A percentile compares a stretch with the other conserved stretches of the same genome.
Evolutionary conservation across 2,113 vertebrate genomes (phyloP).

Genomic region (Hippoglossus stenolepis): DNA sequence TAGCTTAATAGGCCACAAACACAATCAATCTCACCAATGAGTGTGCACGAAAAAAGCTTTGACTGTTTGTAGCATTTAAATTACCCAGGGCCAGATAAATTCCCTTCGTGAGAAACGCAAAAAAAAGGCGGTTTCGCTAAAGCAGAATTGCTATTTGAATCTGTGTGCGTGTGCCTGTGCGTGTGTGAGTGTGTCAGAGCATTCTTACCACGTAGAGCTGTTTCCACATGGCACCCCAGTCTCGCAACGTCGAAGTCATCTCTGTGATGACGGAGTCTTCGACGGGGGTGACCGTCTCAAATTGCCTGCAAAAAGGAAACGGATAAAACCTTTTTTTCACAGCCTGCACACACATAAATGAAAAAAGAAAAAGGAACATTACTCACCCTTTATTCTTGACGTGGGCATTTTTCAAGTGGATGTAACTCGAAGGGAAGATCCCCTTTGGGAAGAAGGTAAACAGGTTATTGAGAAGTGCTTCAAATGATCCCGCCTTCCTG

Average conservation of each 20-base stretch:
- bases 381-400: conserved; percentile 99
- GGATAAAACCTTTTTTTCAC: not conserved
- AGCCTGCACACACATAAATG: not conserved
- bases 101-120: conserved; percentile 10
- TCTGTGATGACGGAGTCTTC: conserved; percentile 99
- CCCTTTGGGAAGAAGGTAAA: conserved; percentile 81
- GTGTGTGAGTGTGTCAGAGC: too few relatives aligned
- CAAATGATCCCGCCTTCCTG: not conserved
- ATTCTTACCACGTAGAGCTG: conserved; percentile 93
- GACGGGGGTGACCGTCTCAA: conserved; percentile 95
- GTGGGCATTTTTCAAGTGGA: conserved; percentile 97
- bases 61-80: conserved; percentile 36
- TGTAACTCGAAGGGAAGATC: conserved; percentile 94
- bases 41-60: conserved; percentile 23
- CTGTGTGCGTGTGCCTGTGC: not conserved
- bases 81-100: conserved; percentile 36
- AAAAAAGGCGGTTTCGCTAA: not conserved
- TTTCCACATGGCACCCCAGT: conserved; percentile 99
- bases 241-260: conserved; percentile 97
- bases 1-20: conserved; percentile 69
- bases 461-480: conserved; percentile 28
- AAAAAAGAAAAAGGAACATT: not conserved
- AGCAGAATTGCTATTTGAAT: conserved; percentile 9
- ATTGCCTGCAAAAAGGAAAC: conserved; percentile 85
- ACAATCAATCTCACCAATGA: conserved; percentile 65